phyloP scores from a whole-genome alignment of 1,140 invertebrate genomes.

The Drosophila littoralis region DNA sequence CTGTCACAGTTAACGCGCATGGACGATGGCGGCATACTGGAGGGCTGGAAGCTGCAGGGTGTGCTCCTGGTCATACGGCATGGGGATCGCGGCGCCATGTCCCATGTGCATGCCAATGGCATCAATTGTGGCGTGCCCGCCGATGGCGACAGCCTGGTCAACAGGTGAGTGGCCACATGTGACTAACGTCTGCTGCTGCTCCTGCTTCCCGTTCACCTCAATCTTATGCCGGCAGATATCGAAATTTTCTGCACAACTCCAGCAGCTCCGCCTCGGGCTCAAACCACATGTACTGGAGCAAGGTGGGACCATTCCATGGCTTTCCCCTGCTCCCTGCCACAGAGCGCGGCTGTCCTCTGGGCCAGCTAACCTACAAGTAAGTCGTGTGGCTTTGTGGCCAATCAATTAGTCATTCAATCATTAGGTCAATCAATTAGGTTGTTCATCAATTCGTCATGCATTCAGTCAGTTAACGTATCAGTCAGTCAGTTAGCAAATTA shows the following conservation, averaged over 20 bases:
- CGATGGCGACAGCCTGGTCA: constrained; percentile 85
- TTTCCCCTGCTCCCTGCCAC: constrained; percentile 90
- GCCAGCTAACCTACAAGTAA: constrained; percentile 89
- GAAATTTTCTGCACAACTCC: constrained; percentile 87
- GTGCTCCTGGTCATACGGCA: constrained; percentile 93
- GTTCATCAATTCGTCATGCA: too few species aligned
- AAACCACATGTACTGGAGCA: constrained; percentile 88
- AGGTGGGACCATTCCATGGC: constrained; percentile 92
- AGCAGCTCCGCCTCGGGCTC: constrained; percentile 85
- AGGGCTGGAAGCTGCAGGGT: constrained; percentile 89
- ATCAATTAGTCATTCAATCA: too few species aligned
- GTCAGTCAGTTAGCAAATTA: too few species aligned
- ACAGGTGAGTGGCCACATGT: constrained; percentile 69
- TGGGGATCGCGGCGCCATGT: constrained; percentile 94
- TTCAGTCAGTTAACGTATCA: too few species aligned
- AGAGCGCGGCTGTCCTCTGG: constrained; percentile 87
- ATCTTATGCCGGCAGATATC: constrained; percentile 81
- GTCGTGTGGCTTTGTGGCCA: constrained; percentile 36
- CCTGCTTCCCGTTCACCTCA: too few species aligned
- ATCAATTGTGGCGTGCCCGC: constrained; percentile 90
- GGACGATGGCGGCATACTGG: constrained; percentile 88
- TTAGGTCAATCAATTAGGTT: too few species aligned
- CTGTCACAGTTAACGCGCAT: constrained; percentile 87
- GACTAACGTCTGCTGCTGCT: not conserved
- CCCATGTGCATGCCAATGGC: constrained; percentile 89